Percentiles rank a stretch among this genome's conserved stretches.
Conservation (phyloP, 2,113 vertebrate species). For the Synchiropus splendidus region DNA sequence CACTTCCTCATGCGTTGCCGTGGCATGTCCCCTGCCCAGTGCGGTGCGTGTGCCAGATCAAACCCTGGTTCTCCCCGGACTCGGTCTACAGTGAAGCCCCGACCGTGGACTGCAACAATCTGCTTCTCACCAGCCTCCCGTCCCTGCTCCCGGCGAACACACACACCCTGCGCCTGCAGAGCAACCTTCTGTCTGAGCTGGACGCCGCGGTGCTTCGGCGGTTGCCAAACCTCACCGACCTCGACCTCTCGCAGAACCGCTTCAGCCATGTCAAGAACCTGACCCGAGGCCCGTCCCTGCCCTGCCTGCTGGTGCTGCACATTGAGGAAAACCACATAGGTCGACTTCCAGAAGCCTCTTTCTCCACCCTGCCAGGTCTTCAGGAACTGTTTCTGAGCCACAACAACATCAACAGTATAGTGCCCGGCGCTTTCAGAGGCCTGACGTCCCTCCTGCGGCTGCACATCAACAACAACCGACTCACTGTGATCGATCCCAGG, state of each 20-base stretch:
- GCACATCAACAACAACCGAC: slow-evolving; percentile 86
- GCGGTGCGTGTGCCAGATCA: slow-evolving; percentile 82
- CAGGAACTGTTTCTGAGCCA: slow-evolving; percentile 92
- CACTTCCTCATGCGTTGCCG: slow-evolving; percentile 71
- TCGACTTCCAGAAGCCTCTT: slow-evolving; percentile 74
- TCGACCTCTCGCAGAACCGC: slow-evolving; percentile 88
- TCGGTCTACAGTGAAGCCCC: slow-evolving; percentile 81
- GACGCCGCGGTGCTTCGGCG: slow-evolving; percentile 64
- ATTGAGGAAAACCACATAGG: slow-evolving; percentile 84
- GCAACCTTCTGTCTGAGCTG: slow-evolving; percentile 77
- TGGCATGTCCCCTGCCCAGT: slow-evolving; percentile 78
- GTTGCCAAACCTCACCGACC: slow-evolving; percentile 80
- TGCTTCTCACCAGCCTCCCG: slow-evolving; percentile 74
- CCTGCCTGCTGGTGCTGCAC: slow-evolving; percentile 79
- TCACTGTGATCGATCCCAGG: slow-evolving; percentile 69
- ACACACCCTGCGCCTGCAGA: slow-evolving; percentile 83
- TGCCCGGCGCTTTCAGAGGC: slow-evolving; percentile 73
- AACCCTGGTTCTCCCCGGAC: slow-evolving; percentile 86
- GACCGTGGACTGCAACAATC: slow-evolving; percentile 88
- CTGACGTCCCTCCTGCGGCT: slow-evolving; percentile 76
- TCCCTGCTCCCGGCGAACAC: slow-evolving; percentile 67
- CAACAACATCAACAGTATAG: slow-evolving; percentile 77
- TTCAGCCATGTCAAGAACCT: slow-evolving; percentile 67
- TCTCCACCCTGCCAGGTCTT: slow-evolving; percentile 70
- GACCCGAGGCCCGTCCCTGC: slow-evolving; percentile 55